Conservation (phyloP, 2,888 invertebrate genomes). For the Nymphalis polychloros region DNA sequence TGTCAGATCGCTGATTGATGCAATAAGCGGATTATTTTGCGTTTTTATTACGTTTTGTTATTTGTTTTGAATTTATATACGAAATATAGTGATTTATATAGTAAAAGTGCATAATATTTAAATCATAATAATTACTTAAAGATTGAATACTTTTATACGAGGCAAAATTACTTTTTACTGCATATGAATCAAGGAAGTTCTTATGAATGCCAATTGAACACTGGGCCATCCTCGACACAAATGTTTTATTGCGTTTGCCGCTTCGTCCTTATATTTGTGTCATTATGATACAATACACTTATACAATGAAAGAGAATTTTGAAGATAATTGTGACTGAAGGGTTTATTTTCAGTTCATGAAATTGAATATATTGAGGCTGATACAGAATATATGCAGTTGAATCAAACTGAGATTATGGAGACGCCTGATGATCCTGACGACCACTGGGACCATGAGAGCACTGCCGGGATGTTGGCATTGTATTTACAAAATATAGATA, state of each 20-base stretch:
- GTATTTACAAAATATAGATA: slow-evolving; percentile 68
- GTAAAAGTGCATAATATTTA: not conserved
- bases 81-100: not conserved
- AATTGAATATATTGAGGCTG: slow-evolving; percentile 60
- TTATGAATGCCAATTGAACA: slow-evolving; percentile 32
- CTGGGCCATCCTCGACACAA: slow-evolving; percentile 16
- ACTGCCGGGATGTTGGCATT: slow-evolving; percentile 60
- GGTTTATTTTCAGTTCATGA: slow-evolving; percentile 57
- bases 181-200: slow-evolving; percentile 33
- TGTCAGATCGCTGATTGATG: slow-evolving; percentile 69
- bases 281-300: not conserved
- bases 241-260: slow-evolving; percentile 6
- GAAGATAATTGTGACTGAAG: slow-evolving; percentile 42
- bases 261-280: slow-evolving; percentile 7
- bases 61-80: slow-evolving; percentile 16
- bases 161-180: not conserved
- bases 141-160: no score
- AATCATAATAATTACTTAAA: not conserved
- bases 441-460: slow-evolving; percentile 69
- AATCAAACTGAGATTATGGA: slow-evolving; percentile 61
- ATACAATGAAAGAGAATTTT: slow-evolving; percentile 15
- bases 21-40: slow-evolving; percentile 58
- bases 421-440: slow-evolving; percentile 61
- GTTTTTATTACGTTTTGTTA: slow-evolving; percentile 37
- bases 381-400: slow-evolving; percentile 59